Base-by-base conservation (phyloP, 2,113 vertebrate species). In the Barnardius zonarius region DNA sequence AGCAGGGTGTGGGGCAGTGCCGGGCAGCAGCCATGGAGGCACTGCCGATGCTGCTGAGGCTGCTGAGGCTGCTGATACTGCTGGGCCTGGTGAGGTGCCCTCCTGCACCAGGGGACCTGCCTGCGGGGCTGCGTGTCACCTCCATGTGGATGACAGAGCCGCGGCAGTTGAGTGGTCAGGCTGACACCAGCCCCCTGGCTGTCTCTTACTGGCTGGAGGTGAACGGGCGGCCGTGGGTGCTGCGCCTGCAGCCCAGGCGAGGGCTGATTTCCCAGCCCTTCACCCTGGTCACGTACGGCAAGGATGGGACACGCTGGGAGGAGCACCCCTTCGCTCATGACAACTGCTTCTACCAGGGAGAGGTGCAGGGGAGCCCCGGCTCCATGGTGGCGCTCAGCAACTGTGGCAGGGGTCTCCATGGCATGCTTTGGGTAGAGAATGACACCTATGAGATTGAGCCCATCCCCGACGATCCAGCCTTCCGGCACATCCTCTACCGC, bases 181-280 rank as follows among this genome's bases (percentile, higher is more conserved):
- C 49, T 4, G 8, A 35, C n/a, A 18, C 33, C 16, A 14, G 17
- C 8, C 22, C 88, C 5, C 66, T 37, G 20, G n/a, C 55, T 1
- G 8, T 96, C 37, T 85, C 90, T 64, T 98, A 96, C 90, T 83
- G 95, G 73, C 67, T 98, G 51, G 62, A 94, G 24, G 35, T 98
- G 31, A 86, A 72, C 16, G 96, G 96, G 75, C 69, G n/a, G 86
- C 72, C 55, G 2, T 61, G 51, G 9, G 55, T 97, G 25, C 66
- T 97, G 11, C 94, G 43, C 39, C 83, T 98, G 93, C 17, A 24
- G 92, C 95, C 90, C 82, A 73, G 93, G 70, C 67, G 22, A 33
- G 78, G 74, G 5, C 55, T 98, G 55, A 31, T 87, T 20, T 82
- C 96, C 48, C 62, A 35, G 44, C 83, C 93, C 24, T 61, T 97